phyloP scores from a whole-genome alignment of 2,113 vertebrate species.

The Upupa epops region DNA sequence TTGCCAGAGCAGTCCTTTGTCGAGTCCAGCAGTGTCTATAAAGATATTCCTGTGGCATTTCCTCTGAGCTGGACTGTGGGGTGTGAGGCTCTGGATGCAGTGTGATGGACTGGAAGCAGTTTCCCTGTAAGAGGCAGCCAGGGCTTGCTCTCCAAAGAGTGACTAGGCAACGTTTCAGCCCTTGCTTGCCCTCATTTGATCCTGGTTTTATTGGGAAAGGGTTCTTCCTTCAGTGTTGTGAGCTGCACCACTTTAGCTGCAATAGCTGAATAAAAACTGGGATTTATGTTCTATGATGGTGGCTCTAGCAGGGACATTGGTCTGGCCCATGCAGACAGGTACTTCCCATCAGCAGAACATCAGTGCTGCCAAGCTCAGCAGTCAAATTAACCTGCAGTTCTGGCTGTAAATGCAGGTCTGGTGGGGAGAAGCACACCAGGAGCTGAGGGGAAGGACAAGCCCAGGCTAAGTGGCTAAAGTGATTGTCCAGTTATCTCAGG shows the following conservation, averaged over 20 bases:
- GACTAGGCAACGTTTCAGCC: background rate
- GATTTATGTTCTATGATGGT: background rate
- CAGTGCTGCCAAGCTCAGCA: background rate
- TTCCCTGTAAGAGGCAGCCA: background rate
- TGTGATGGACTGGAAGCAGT: background rate
- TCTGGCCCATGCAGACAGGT: background rate
- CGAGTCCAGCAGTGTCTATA: background rate
- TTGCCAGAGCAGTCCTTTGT: background rate
- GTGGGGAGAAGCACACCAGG: rapidly evolving
- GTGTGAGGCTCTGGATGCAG: background rate
- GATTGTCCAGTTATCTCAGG: background rate
- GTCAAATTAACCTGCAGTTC: background rate
- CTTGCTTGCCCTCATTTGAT: background rate
- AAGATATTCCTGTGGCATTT: background rate
- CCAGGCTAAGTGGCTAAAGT: background rate
- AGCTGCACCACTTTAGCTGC: rapidly evolving
- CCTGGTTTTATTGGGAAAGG: background rate
- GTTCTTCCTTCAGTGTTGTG: background rate
- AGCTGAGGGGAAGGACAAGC: background rate
- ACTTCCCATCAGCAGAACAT: background rate
- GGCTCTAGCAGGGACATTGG: background rate
- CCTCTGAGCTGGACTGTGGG: background rate
- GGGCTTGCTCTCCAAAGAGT: background rate
- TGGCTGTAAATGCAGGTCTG: background rate
- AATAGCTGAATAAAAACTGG: background rate